Base-by-base conservation (phyloP, 2,888 invertebrate species). In the Acrobasis repandana region DNA sequence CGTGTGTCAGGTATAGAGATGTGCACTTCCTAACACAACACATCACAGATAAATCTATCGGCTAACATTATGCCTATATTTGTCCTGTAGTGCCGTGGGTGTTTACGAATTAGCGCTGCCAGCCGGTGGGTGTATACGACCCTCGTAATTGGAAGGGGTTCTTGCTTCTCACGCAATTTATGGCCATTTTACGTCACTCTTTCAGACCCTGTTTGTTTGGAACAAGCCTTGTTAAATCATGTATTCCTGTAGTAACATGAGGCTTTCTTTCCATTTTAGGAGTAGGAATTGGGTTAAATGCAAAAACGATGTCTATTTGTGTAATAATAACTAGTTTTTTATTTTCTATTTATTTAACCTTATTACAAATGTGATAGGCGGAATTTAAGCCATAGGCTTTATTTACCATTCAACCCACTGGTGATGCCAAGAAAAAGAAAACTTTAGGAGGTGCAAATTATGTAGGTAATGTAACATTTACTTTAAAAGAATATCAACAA, bases 171-270 rank as follows among this genome's bases (percentile, higher is more conserved):
- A 65, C 64, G 61, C 63, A 67, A 68, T 75, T 78, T 76, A 80
- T 71, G 70, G 68, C 69, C 68, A 64, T 73, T 77, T 77, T 75
- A 77, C 73, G 68, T 63, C 68, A 61, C 63, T 66, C 64, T 69
- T 67, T 43, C 43, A n/a, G 43, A 43, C n/a, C 43, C 14, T 43
- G 14, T 43, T 43, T 43, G 43, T 43, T 43, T 43, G 14, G 43
- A 43, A 28, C 5, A 14, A 5, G 43, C 14, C 14, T 14, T 43
- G 43, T 43, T n/a, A 10, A 43, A 14, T 43, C 43, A 43, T 43
- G n/a, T 43, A 43, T 43, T 43, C 8, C 6, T 28, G 2, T 28
- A 28, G 6, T 2, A 28, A 6, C 8, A 6, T 6, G 6, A 28
- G 28, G 28, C 2, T 28, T 43, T 43, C 43, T 14, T 36, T 9